These are phyloP conservation scores for Platysteira castanea DNA, from an alignment of 2,113 vertebrate genomes.

Conservation along the genomic window DNA sequence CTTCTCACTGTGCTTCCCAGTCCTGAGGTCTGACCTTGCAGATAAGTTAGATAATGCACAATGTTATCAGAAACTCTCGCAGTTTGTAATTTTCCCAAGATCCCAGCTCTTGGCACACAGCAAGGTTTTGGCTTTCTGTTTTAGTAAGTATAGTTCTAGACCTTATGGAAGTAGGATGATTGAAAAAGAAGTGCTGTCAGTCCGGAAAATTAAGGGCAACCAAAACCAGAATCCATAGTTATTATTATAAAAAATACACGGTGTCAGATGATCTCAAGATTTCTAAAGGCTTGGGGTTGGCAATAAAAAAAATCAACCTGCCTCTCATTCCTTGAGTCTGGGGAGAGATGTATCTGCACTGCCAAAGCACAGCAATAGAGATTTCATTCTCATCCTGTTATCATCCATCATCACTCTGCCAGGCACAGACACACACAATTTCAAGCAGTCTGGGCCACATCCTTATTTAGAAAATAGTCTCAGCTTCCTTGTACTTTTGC, in stretches of 20 bases:
- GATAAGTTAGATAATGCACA: not conserved
- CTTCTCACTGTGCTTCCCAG: not conserved
- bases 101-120: not conserved
- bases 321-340: not conserved
- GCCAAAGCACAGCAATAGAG: not conserved
- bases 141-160: not conserved
- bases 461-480: slow-evolving; percentile 54
- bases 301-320: not conserved
- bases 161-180: not conserved
- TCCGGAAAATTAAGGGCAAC: not conserved
- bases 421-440: not conserved
- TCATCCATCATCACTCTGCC: not conserved
- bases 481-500: slow-evolving; percentile 5
- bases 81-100: not conserved
- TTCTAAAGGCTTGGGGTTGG: not conserved
- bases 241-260: not conserved
- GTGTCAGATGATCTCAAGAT: not conserved
- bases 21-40: not conserved
- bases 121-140: not conserved
- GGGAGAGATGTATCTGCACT: not conserved
- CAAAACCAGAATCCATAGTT: not conserved
- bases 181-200: not conserved
- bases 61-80: not conserved
- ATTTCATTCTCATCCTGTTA: slow-evolving; percentile 9
- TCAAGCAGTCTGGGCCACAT: slow-evolving; percentile 22